Evolutionary conservation across 2,797 vertebrate species (phyloP).

Genomic region (Glyptemys insculpta): DNA sequence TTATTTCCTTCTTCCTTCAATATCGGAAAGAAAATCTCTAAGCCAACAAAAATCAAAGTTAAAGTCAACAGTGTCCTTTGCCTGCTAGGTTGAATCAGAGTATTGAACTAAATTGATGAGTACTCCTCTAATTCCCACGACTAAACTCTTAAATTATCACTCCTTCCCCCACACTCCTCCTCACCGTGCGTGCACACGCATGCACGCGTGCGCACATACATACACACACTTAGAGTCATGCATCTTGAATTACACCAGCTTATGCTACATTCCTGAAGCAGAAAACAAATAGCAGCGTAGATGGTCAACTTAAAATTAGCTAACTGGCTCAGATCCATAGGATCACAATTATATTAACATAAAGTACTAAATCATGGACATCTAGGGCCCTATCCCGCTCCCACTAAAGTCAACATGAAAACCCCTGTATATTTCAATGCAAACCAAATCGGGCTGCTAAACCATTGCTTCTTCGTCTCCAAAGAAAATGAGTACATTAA

Average conservation of each 20-base stretch:
- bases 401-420: background rate
- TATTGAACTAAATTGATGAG: background rate
- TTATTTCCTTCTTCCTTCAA: background rate
- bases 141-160: background rate
- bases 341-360: background rate
- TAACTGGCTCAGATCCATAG: background rate
- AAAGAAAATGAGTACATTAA: background rate
- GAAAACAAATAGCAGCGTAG: background rate
- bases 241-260: background rate
- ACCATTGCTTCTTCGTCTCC: background rate
- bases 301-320: background rate
- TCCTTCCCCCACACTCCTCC: background rate
- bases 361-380: background rate
- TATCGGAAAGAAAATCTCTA: background rate
- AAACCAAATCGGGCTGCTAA: background rate
- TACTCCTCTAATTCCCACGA: background rate
- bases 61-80: background rate
- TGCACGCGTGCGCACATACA: too few species aligned
- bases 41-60: background rate
- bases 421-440: background rate
- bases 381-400: background rate
- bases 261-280: background rate
- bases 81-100: rapidly evolving
- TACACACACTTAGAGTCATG: background rate
- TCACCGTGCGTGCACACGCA: rapidly evolving